Evolutionary conservation across 2,797 vertebrate genomes (phyloP).

Genomic region (Moxostoma hubbsi): DNA sequence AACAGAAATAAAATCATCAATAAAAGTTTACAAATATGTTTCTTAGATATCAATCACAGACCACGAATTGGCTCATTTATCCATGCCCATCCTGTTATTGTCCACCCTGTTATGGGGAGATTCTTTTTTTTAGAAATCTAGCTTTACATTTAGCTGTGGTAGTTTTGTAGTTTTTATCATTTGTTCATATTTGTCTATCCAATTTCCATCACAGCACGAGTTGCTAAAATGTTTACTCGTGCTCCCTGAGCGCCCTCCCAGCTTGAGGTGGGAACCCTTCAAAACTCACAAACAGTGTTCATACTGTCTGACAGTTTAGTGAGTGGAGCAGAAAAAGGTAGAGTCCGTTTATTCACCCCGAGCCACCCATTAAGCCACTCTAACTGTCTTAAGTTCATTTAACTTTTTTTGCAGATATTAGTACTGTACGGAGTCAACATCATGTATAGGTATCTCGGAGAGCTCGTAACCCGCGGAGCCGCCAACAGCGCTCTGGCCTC

Average conservation of each 20-base stretch:
- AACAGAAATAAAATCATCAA: too few species aligned
- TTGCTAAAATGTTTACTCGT: neutral
- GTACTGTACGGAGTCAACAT: neutral
- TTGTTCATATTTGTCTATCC: neutral
- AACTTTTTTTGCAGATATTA: neutral
- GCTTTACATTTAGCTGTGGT: neutral
- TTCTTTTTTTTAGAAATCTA: neutral
- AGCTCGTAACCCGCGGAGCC: slow-evolving; percentile 74
- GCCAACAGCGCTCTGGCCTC: slow-evolving; percentile 68
- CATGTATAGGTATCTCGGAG: slow-evolving; percentile 88
- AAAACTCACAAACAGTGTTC: slow-evolving; percentile 37
- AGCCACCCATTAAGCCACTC: neutral
- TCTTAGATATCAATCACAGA: too few species aligned
- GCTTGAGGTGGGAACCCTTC: slow-evolving; percentile 56
- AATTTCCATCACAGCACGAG: neutral
- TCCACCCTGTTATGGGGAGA: too few species aligned
- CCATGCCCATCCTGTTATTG: too few species aligned
- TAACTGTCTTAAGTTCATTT: neutral
- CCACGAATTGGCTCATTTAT: too few species aligned
- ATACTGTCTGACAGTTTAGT: slow-evolving; percentile 51
- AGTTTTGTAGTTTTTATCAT: neutral
- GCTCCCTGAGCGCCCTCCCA: slow-evolving; percentile 55
- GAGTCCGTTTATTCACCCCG: slow-evolving; percentile 25
- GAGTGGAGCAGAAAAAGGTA: slow-evolving; percentile 35
- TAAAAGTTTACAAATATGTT: too few species aligned